Evolutionary conservation across 2,113 vertebrate species (phyloP).

Genomic region (Sakesphorus luctuosus): DNA sequence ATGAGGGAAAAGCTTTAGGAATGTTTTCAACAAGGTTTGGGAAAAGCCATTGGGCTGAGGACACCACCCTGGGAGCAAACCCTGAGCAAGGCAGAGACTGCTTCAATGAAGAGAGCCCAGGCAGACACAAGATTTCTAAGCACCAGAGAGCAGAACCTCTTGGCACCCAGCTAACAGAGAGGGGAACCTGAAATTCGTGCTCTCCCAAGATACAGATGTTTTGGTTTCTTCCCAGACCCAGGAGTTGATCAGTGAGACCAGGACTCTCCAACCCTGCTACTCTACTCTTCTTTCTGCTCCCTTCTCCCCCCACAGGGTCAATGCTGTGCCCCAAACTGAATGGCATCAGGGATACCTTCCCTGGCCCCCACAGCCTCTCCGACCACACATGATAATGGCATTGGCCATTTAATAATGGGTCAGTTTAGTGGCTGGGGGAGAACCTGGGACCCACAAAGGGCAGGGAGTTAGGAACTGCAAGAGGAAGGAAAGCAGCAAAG

Average conservation of each 20-base stretch:
- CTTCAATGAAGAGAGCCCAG: not conserved
- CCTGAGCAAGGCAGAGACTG: not conserved
- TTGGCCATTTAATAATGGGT: not conserved
- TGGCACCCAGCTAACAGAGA: not conserved
- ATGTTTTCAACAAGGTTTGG: accelerated
- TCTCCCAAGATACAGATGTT: not conserved
- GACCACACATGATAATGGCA: not conserved
- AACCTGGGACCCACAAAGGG: not conserved
- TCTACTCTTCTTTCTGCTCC: not conserved
- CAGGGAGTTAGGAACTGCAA: accelerated
- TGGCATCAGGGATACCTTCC: not conserved
- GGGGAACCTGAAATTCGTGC: not conserved
- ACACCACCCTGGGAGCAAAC: not conserved
- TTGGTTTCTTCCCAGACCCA: not conserved
- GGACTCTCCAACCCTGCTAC: not conserved
- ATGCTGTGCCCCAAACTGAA: not conserved
- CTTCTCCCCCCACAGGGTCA: not conserved
- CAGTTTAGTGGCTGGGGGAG: not conserved
- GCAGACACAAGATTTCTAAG: not conserved
- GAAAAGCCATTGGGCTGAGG: not conserved
- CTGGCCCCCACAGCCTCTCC: not conserved
- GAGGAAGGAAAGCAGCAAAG: not conserved
- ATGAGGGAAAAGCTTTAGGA: not conserved
- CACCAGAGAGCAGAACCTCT: not conserved
- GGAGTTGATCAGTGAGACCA: not conserved